Evolutionary conservation across 2,113 vertebrate genomes (phyloP).

Genomic region (Colossoma macropomum): DNA sequence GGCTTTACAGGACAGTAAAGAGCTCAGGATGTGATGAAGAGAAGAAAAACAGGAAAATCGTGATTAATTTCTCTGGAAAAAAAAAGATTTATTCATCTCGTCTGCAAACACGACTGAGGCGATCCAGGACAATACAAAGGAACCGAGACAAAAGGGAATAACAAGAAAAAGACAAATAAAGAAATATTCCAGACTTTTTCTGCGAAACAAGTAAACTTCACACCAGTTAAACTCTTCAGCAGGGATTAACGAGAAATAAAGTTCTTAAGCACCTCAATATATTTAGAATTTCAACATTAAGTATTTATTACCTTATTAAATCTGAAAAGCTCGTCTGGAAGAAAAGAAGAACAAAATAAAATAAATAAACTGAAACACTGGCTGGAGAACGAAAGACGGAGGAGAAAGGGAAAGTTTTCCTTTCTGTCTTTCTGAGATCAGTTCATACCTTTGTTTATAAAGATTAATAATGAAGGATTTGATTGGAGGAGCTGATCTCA

Average conservation of each 20-base stretch:
- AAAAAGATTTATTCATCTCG: background rate
- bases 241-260: background rate
- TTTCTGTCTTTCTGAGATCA: no score
- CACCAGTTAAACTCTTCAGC: background rate
- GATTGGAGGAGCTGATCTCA: no score
- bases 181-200: no score
- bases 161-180: background rate
- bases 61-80: background rate
- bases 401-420: no score
- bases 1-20: background rate
- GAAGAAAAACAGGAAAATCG: background rate
- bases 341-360: no score
- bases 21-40: background rate
- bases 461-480: no score
- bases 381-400: no score
- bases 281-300: background rate
- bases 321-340: no score
- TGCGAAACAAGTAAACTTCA: background rate
- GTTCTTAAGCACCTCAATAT: background rate
- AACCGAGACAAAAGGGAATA: no score
- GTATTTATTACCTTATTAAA: background rate
- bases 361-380: no score
- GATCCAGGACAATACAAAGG: background rate
- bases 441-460: no score
- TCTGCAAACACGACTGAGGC: background rate